Evolutionary conservation across 35 echinoderm and acorn worm genomes (phyloP), one percentile per base, ranked within the genome.

Genomic region (Heliocidaris erythrogramma): DNA sequence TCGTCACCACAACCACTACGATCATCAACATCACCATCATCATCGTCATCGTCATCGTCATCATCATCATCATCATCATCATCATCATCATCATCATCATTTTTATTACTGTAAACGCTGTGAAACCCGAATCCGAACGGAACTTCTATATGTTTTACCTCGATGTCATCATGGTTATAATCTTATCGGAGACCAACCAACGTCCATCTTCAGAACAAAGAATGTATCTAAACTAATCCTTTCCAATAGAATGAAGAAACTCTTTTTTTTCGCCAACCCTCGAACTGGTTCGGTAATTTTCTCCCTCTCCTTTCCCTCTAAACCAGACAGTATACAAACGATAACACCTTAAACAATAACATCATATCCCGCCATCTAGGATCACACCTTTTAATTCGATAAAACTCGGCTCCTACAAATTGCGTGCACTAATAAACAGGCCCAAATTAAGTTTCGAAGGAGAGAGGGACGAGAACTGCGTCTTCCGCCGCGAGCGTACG

Each of bases 261-360:
- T 0, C n/a, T 86, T 29, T 18, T 6, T 42, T 42, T 86, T 6
- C 85, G 4, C 29, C 85, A 30, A 30, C n/a, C 85, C 27, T 30
- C 14, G 5, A 89, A 47, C 31, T 48, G 12, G 31, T 24, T 47
- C 87, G 87, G 16, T 47, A 89, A n/a, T 42, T 89, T n/a, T 27
- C 18, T 42, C 31, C 87, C 87, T 89, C 31, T 89, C 31, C 30
- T 17, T 12, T 27, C 31, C 14, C 17, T 17, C 87, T 35, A 32
- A 42, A 89, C 87, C 87, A 89, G 47, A 89, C 87, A 89, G 8
- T 78, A 78, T 27, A 47, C 47, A 89, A 89, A 89, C 47, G 87
- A 47, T 89, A 32, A 89, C 87, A 89, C 87, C 87, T 89, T 89
- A 89, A 89, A 89, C 87, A 89, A 89, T 89, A 89, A 89, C 87